phyloP scores from a whole-genome alignment of 2,797 vertebrate species.

The Pagetopsis macropterus region DNA sequence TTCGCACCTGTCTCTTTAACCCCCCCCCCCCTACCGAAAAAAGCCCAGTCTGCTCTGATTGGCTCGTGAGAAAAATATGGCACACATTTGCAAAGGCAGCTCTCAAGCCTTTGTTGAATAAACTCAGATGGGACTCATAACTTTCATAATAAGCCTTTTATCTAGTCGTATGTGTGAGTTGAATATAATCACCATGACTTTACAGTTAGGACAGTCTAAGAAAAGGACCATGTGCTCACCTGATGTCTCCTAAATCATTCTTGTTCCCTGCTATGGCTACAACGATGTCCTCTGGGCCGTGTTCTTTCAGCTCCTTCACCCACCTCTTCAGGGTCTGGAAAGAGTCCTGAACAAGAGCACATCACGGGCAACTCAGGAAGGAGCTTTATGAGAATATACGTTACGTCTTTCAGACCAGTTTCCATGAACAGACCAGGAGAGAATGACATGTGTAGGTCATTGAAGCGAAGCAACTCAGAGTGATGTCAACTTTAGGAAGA shows the following conservation, averaged over 20 bases:
- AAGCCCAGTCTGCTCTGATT: too few species aligned
- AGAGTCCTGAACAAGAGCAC: conserved; percentile 87
- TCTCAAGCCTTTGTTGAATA: too few species aligned
- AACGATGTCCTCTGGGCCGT: conserved; percentile 98
- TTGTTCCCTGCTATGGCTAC: conserved; percentile 99
- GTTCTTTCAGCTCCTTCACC: conserved; percentile 98
- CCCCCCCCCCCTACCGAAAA: too few species aligned
- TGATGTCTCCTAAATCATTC: conserved; percentile 97
- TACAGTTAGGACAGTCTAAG: neutral
- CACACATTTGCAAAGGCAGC: too few species aligned
- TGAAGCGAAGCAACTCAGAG: conserved; percentile 22
- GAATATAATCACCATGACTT: neutral
- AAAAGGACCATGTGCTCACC: conserved; percentile 75
- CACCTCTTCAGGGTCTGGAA: conserved; percentile 99
- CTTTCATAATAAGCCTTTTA: neutral
- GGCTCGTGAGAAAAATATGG: too few species aligned
- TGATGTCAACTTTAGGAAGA: conserved; percentile 25
- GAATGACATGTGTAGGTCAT: conserved; percentile 53
- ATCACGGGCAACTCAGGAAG: conserved; percentile 15
- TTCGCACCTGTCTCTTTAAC: too few species aligned
- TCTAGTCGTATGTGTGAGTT: neutral
- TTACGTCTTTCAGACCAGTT: conserved; percentile 41
- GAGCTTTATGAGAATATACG: conserved; percentile 9
- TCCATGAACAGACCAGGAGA: conserved; percentile 61
- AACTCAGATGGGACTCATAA: neutral